Evolutionary conservation across 2,888 invertebrate genomes (phyloP).

Genomic region (Lasioglossum morio): DNA sequence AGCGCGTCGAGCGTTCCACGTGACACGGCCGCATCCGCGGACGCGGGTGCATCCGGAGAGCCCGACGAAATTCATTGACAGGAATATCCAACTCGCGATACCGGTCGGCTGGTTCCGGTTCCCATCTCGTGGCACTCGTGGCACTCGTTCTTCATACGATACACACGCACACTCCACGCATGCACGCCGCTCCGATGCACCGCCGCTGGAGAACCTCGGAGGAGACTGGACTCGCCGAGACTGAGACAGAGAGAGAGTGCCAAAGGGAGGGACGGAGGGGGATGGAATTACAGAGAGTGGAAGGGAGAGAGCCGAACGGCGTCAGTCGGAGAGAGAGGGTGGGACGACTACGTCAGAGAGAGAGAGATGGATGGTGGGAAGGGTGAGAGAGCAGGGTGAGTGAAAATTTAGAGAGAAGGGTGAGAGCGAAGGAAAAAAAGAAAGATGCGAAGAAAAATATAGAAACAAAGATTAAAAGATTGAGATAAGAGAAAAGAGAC

Average conservation of each 20-base stretch:
- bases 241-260: conserved; percentile 17
- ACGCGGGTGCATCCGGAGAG: not conserved
- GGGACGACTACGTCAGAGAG: not conserved
- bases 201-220: conserved; percentile 16
- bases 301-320: not conserved
- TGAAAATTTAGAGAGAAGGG: no score
- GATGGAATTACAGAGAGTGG: not conserved
- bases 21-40: conserved; percentile 30
- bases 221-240: conserved; percentile 31
- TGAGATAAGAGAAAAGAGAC: no score
- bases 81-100: conserved; percentile 12
- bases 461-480: no score
- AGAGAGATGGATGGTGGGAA: not conserved
- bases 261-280: not conserved
- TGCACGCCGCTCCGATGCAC: conserved; percentile 21
- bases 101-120: conserved; percentile 50
- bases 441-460: no score
- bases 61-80: not conserved
- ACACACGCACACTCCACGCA: conserved; percentile 61
- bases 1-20: conserved; percentile 37
- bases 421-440: no score
- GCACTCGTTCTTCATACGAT: conserved; percentile 67
- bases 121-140: conserved; percentile 39
- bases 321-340: not conserved
- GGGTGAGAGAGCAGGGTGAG: not conserved